phyloP scores from a whole-genome alignment of 2,888 invertebrate species.

The Dicyrtomina minuta region DNA sequence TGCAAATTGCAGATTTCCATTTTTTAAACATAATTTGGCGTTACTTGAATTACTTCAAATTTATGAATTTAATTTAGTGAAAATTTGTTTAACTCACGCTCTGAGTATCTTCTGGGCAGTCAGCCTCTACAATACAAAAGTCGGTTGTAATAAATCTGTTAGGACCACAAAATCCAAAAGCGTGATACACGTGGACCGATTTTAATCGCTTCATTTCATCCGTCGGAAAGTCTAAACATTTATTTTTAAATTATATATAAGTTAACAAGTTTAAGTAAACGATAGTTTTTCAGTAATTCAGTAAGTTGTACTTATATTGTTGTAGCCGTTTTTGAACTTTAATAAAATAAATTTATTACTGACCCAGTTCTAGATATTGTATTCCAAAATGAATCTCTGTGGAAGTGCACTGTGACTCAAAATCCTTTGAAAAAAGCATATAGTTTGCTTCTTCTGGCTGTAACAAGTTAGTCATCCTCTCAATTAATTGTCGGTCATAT shows the following conservation, averaged over 20 bases:
- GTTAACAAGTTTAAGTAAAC: not conserved
- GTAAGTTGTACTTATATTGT: not conserved
- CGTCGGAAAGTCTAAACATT: not conserved
- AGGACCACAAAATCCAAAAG: conserved; percentile 11
- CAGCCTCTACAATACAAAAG: conserved; percentile 16
- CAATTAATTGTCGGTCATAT: conserved; percentile 14
- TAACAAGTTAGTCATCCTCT: not conserved
- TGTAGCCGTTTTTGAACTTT: not conserved
- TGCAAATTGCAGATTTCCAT: too few species aligned
- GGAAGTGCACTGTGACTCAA: not conserved
- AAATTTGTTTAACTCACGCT: too few species aligned
- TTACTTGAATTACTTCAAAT: too few species aligned
- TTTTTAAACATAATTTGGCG: too few species aligned
- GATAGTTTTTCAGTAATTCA: not conserved
- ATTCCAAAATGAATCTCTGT: conserved; percentile 21
- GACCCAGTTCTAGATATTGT: conserved; percentile 2
- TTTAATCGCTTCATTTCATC: not conserved
- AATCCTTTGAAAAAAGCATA: conserved; percentile 21
- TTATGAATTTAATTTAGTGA: too few species aligned
- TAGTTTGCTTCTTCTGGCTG: conserved; percentile 7
- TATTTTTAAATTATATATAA: not conserved
- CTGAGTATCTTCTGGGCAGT: not conserved
- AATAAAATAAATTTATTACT: not conserved
- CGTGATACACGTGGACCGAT: not conserved
- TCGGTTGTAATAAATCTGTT: conserved; percentile 24